Conservation (phyloP, 2,797 vertebrate species). For the Alcedo atthis region DNA sequence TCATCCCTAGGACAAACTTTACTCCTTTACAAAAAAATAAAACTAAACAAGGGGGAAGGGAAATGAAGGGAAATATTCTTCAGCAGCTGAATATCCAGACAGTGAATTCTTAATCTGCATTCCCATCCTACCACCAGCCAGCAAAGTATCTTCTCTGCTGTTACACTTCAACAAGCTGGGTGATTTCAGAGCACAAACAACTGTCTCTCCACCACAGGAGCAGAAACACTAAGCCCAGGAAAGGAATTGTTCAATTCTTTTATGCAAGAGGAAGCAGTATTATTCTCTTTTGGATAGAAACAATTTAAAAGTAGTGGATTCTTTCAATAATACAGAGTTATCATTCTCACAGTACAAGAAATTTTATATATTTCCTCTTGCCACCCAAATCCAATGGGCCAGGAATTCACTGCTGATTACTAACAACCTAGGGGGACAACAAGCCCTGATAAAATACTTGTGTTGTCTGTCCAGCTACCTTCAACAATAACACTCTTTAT, state of each 20-base stretch:
- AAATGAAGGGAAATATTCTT: neutral
- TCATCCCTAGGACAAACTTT: neutral
- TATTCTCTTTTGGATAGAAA: neutral
- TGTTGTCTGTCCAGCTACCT: neutral
- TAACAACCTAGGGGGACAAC: neutral
- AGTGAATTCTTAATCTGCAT: neutral
- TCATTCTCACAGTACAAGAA: neutral
- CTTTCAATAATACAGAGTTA: neutral
- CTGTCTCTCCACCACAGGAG: neutral
- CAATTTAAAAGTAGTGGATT: neutral
- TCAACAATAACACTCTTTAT: neutral
- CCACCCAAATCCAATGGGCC: neutral
- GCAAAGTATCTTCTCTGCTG: neutral
- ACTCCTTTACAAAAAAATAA: neutral
- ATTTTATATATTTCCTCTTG: neutral
- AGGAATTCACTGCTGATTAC: neutral
- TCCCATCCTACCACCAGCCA: constrained; percentile 10
- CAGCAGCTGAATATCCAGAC: constrained; percentile 1
- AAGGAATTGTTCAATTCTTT: neutral
- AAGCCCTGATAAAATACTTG: neutral
- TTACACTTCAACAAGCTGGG: neutral
- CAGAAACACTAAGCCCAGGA: neutral
- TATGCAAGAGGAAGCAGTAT: neutral
- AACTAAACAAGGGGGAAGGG: too few species aligned
- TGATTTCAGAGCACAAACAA: neutral